Conservation (phyloP, 2,113 vertebrate species). For the Etheostoma cragini region DNA sequence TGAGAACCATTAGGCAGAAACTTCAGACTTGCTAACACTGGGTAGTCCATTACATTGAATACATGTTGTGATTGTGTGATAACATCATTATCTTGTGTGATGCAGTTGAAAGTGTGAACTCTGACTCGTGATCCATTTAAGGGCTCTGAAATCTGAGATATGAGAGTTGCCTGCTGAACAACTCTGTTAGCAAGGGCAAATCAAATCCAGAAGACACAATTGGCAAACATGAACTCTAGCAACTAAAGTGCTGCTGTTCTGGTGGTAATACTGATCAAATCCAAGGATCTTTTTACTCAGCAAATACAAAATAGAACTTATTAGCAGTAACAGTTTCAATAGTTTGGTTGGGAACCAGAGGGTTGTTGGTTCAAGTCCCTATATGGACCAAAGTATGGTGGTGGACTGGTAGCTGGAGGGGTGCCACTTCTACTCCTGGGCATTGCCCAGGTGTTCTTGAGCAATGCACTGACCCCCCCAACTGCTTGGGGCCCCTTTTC, state of each 20-base stretch:
- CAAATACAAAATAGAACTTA: background rate
- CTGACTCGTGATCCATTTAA: slow-evolving; percentile 7
- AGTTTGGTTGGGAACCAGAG: background rate
- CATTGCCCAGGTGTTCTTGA: no score
- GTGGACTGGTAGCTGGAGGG: no score
- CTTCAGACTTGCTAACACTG: background rate
- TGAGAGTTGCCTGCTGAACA: background rate
- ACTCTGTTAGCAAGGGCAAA: background rate
- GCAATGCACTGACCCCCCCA: no score
- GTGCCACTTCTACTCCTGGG: no score
- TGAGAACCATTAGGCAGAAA: background rate
- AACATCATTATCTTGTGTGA: background rate
- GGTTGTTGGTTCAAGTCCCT: no score
- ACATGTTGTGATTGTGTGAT: background rate
- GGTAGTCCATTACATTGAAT: background rate
- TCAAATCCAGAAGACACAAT: background rate
- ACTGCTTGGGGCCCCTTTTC: no score
- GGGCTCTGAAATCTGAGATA: background rate
- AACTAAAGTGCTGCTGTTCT: background rate
- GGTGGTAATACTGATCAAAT: background rate
- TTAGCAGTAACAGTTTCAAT: background rate
- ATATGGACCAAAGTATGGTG: no score
- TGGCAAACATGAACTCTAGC: background rate
- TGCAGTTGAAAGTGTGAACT: background rate
- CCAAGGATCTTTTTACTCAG: background rate